Evolutionary conservation across 2,797 vertebrate species (phyloP), one percentile per base, ranked within the genome.

Genomic region (Danio kyathit): DNA sequence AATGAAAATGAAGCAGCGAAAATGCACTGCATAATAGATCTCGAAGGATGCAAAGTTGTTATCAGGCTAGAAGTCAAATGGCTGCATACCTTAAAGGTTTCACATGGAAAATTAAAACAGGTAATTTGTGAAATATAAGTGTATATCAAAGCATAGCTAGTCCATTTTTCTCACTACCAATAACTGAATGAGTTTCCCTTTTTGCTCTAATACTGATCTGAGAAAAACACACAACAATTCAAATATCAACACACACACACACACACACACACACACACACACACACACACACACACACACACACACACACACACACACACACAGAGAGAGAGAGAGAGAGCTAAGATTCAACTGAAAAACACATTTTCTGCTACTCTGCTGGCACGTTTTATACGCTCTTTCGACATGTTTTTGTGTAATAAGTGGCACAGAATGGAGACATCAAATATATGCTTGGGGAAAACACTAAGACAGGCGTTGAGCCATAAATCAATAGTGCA

Each of bases 21-120:
- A 66, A 76, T 56, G 46, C 41, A 57, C 74, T 66, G 40, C 61
- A 56, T 76, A 76, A 76, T 44, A 66, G 14, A 66, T 66, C 0
- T 14, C 49, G 44, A 44, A 46, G 40, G 19, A 76, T 38, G 49
- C n/a, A 54, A 76, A 56, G 48, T 44, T 51, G 10, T 75, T 64
- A 19, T 54, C 3, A 7, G 69, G 4, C 38, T 56, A 7, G 19
- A 29, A 44, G 46, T 64, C 61, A 65, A 76, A 16, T 12, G 14
- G 21, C 8, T 14, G 17, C 5, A 9, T 40, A 14, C 40, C 11
- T 64, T 29, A 17, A 21, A 9, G 40, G 10, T 66, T 76, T 66
- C 11, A 41, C 7, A 41, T 76, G 12, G 8, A 43, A 41, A 54
- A 76, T 61, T 6, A 74, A 74, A 40, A 51, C 48, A 43, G 16